Conservation (phyloP, 2,797 vertebrate genomes). For the Kryptopterus vitreolus region DNA sequence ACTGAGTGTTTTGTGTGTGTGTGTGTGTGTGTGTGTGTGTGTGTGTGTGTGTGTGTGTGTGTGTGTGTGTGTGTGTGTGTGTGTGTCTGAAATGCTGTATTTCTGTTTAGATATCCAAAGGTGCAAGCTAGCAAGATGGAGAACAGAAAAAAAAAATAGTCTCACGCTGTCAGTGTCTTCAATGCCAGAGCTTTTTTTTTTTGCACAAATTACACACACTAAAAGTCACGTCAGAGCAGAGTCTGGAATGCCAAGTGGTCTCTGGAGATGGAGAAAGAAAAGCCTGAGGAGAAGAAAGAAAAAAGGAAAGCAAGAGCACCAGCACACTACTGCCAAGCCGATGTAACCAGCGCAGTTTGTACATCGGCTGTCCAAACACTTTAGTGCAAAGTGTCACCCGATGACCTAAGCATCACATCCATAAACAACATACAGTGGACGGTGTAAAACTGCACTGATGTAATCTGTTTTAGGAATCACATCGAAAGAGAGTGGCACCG, state of each 20-base stretch:
- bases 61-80: not conserved
- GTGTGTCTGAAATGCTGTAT: not conserved
- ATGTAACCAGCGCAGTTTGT: not conserved
- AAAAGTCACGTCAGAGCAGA: constrained; percentile 19
- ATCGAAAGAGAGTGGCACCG: constrained; percentile 28
- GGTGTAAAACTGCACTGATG: constrained; percentile 43
- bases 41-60: not conserved
- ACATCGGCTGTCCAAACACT: not conserved
- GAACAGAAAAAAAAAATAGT: not conserved
- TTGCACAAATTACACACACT: not conserved
- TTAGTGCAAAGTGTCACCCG: not conserved
- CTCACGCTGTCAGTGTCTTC: constrained; percentile 18
- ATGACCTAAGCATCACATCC: not conserved
- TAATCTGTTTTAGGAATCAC: constrained; percentile 22
- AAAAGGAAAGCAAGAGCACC: constrained; percentile 5
- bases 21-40: not conserved
- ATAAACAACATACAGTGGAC: not conserved
- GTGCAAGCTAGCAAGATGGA: constrained; percentile 1
- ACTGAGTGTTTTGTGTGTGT: not conserved
- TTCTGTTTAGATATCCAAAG: constrained; percentile 2
- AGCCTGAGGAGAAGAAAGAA: not conserved
- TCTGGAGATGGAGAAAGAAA: not conserved
- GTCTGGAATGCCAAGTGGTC: constrained; percentile 28
- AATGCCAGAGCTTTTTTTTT: constrained; percentile 14
- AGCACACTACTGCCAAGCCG: not conserved